Evolutionary conservation across 2,797 vertebrate species (phyloP).

Genomic region (Mormyrus hasselquistii): DNA sequence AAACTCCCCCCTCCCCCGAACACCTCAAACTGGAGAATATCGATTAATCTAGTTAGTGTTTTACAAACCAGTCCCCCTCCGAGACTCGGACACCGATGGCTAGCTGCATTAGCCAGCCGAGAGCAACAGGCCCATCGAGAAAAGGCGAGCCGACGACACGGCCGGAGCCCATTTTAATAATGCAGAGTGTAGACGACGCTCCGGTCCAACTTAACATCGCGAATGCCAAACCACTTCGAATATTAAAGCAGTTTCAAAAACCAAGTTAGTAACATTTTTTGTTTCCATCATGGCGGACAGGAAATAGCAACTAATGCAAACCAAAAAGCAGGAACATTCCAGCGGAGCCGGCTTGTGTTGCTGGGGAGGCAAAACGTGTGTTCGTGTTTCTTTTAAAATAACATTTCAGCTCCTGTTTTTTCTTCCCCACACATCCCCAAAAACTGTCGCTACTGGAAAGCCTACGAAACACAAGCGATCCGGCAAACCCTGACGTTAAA

Average conservation of each 20-base stretch:
- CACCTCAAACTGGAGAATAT: neutral
- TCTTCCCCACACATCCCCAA: neutral
- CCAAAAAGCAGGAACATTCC: slow-evolving; percentile 56
- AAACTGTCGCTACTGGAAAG: neutral
- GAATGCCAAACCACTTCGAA: neutral
- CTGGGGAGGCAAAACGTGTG: slow-evolving; percentile 12
- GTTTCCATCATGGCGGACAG: slow-evolving; percentile 62
- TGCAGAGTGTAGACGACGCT: too few species aligned
- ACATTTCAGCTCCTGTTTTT: neutral
- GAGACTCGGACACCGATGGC: neutral
- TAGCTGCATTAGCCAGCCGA: slow-evolving; percentile 16
- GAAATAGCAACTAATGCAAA: slow-evolving; percentile 60
- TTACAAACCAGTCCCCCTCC: neutral
- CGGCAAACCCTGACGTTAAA: neutral
- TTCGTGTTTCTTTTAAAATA: neutral
- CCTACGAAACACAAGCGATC: neutral
- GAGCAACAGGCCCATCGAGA: slow-evolving; percentile 36
- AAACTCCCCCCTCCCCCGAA: neutral
- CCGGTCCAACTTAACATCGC: neutral
- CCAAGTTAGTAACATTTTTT: slow-evolving; percentile 21
- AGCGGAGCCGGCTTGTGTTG: slow-evolving; percentile 63
- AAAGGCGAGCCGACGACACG: neutral
- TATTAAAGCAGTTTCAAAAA: neutral
- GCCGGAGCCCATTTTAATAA: neutral
- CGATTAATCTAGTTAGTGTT: neutral